Evolutionary conservation across 2,113 vertebrate genomes (phyloP), one percentile per base, ranked within the genome.

Genomic region (Tapirus terrestris): DNA sequence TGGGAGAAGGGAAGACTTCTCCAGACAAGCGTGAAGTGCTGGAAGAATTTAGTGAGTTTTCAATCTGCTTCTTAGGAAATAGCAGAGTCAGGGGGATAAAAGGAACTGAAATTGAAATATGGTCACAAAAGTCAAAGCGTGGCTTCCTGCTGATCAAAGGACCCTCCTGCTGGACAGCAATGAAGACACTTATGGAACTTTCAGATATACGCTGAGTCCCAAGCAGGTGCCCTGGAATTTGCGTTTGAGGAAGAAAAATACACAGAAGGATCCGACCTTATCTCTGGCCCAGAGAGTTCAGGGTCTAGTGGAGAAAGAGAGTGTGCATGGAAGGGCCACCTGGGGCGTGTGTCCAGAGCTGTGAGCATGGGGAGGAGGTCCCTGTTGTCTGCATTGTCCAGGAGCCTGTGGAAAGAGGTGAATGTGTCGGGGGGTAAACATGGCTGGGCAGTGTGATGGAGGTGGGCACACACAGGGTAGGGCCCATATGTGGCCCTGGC

Each of bases 361-460:
- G 18, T 7, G 45, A 27, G n/a, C 53, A 17, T 3, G 0, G 33
- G 5, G 14, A 58, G 11, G 33, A 17, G 18, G 10, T 31, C 33
- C 43, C 79, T 21, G 12, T 2, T 9, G 67, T 25, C 20, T 2
- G 63, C 5, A 0, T 13, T 36, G 65, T 21, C 20, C 0, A 9
- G 77, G 14, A 58, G 48, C 48, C 89, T 25, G 18, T 2, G n/a
- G 70, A 33, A 25, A 60, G 43, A 45, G 3, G 5, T 27, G 8
- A 61, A 25, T 16, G 1, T 14, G 13, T 14, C 17, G 5, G 13
- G 23, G 58, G n/a, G n/a, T n/a, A 0, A 39, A 7, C 0, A 9
- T 27, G 12, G 23, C 13, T 3, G 21, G 53, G 36, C 27, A 27
- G 60, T 31, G 43, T 8, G 91, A 9, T 6, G 60, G 51, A 8